Base-by-base conservation (phyloP, 2,113 vertebrate genomes). In the Porphyrio hochstetteri region DNA sequence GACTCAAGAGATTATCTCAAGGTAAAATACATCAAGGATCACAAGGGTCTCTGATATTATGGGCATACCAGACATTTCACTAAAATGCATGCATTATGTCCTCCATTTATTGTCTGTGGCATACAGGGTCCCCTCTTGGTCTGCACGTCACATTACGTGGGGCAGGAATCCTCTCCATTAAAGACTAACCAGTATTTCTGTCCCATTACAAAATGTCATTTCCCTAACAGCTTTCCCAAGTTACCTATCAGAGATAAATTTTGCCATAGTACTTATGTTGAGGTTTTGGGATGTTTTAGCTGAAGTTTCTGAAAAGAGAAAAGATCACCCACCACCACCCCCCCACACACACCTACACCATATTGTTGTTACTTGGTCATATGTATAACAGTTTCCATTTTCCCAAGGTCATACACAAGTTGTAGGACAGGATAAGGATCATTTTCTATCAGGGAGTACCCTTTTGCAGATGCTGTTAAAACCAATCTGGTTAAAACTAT, bases 1-100 rank as follows among this genome's bases (percentile, higher is more conserved):
- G 11, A 8, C 21, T 23, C 35, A 84, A n/a, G 31, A 24, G 13
- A 2, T 28, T 19, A 5, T 48, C 33, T 38, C 64, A 61, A 75
- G 31, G 31, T 55, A 70, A 78, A 83, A 23, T 7, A 35, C 21
- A 35, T 19, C 56, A 33, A 31, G 28, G 40, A 40, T 33, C 42
- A 46, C 0, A 0, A 68, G 42, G 11, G 3, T 69, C 13, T 4
- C 57, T 46, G 71, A 56, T 4, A 19, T 1, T 18, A 31, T 5
- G 16, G 24, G 2, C 6, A 25, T 17, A 56, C 3, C 55, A 95
- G 50, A 35, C 4, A 57, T 40, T n/a, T 56, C 31, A 17, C 31
- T 55, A 25, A 82, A 82, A 85, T 3, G 16, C 15, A 75, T 7
- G 23, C 1, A 0, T 38, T 42, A 33, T 7, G 31, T 17, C 13